Base-by-base conservation (phyloP, 2,113 vertebrate genomes). In the Gallinago paraguaiae region DNA sequence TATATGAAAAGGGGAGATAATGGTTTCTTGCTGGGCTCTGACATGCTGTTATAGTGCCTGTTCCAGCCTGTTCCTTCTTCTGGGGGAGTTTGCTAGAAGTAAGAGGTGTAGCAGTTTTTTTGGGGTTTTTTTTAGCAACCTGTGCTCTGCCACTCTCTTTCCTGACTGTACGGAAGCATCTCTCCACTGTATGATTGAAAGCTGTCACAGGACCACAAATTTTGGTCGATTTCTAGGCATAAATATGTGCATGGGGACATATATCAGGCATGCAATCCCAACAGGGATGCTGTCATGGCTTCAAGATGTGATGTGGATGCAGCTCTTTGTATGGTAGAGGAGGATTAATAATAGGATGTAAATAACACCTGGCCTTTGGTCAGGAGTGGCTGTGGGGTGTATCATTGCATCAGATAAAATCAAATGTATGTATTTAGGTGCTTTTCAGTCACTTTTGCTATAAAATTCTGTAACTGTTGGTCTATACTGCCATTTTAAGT, bases 171-270 rank as follows among this genome's bases (percentile, higher is more conserved):
- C 59, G 0, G 5, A 71, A 83, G 22, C 24, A 31, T 56, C 41
- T 90, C 15, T 69, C 41, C 35, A 10, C 16, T 89, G 23, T 22
- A 4, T 54, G 46, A 53, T 56, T 78, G n/a, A 60, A 61, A 74
- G 15, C 33, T 91, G 19, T 39, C 8, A 2, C 25, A 19, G 25
- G 46, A 60, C 1, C 30, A 28, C 37, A 30, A 23, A 33, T 54
- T 39, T 43, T 22, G 7, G 30, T 53, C 31, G 37, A 71, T 50
- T 54, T 45, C 4, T 39, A 25, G 45, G 45, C 2, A 31, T 9
- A 0, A 15, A 7, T 13, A 4, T 4, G 4, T 72, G 17, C n/a
- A 56, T 18, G 11, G 20, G 68, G 68, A 57, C 3, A 0, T 69
- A 1, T 2, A 9, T 53, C 27, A 74, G 56, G 33, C 20, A 4